phyloP scores from a whole-genome alignment of 2,113 vertebrate species.

The Daphoenositta chrysoptera region DNA sequence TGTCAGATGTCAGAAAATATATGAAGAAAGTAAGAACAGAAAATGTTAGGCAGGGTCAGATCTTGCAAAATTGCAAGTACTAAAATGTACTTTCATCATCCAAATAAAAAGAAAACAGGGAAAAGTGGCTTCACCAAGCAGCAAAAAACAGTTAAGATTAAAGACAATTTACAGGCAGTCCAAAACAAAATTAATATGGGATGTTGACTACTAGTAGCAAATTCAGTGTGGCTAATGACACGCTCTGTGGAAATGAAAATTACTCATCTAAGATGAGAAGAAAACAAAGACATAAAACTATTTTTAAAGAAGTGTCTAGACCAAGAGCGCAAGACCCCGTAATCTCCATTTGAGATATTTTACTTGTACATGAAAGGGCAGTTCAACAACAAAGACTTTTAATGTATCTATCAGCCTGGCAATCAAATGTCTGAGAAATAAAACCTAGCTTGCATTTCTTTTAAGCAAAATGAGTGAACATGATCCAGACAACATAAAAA shows the following conservation, averaged over 20 bases:
- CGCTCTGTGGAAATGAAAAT: not conserved
- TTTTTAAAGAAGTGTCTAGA: slow-evolving; percentile 3
- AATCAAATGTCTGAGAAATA: not conserved
- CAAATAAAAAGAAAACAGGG: not conserved
- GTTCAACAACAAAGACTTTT: not conserved
- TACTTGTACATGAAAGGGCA: not conserved
- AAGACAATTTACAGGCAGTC: not conserved
- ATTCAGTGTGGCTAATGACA: slow-evolving; percentile 2
- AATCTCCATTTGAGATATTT: not conserved
- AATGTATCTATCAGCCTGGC: not conserved
- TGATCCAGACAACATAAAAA: not conserved
- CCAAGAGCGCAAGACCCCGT: not conserved
- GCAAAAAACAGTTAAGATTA: not conserved
- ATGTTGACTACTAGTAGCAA: not conserved
- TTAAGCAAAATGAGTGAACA: not conserved
- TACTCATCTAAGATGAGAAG: slow-evolving; percentile 4
- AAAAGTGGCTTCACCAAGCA: not conserved
- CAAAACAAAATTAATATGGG: slow-evolving; percentile 26
- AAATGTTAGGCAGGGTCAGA: not conserved
- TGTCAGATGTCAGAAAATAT: slow-evolving; percentile 26
- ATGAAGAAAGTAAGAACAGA: not conserved
- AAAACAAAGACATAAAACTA: slow-evolving; percentile 25
- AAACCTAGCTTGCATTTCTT: not conserved
- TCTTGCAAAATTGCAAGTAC: not conserved
- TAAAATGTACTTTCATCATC: slow-evolving; percentile 22